Conservation (phyloP, 1,140 invertebrate genomes). For the Papilio aristodemus region DNA sequence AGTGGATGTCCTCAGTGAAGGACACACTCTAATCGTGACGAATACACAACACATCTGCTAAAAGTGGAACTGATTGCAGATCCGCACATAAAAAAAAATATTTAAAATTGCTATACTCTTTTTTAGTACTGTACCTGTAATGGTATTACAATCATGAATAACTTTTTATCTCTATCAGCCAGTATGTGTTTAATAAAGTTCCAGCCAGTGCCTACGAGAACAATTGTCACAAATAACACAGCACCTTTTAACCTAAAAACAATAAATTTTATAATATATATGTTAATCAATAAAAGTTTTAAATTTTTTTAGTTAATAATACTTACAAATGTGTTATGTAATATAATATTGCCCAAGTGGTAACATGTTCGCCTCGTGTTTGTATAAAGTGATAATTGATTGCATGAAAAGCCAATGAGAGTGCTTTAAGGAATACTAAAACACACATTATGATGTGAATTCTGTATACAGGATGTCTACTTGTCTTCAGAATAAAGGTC, state of each 20-base stretch:
- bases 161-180: constrained; percentile 97
- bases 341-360: constrained; percentile 98
- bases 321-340: constrained; percentile 97
- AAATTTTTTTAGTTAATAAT: constrained; percentile 12
- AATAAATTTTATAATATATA: constrained; percentile 28
- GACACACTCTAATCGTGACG: no score
- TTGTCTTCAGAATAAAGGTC: constrained; percentile 93
- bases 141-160: constrained; percentile 99
- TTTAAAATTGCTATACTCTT: background rate
- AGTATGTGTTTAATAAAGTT: constrained; percentile 99
- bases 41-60: no score
- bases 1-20: no score
- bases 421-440: constrained; percentile 94
- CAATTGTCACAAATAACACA: constrained; percentile 97
- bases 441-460: constrained; percentile 99
- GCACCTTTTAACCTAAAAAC: constrained; percentile 90
- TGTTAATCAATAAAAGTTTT: background rate
- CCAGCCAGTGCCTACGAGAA: constrained; percentile 98
- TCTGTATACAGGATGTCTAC: constrained; percentile 94
- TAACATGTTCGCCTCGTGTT: constrained; percentile 95
- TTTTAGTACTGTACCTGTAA: constrained; percentile 86
- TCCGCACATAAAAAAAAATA: no score
- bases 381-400: constrained; percentile 98
- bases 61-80: no score
- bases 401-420: constrained; percentile 96